Evolutionary conservation across 37 sponge, comb jelly and placozoan genomes (phyloP).

Genomic region (Agelas oroides): DNA sequence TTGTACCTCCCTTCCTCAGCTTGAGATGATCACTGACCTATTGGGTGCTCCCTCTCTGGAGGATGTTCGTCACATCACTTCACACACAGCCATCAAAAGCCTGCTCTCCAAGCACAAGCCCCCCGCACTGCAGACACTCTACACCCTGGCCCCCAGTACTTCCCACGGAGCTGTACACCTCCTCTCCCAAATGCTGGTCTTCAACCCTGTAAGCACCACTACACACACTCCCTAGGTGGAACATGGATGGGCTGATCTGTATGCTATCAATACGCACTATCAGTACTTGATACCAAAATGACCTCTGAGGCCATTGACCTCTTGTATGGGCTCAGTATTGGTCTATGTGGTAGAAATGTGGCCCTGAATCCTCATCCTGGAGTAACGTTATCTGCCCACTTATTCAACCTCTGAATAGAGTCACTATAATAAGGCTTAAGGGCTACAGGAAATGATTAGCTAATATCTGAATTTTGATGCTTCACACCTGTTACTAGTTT

Average conservation of each 20-base stretch:
- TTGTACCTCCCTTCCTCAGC: conserved; percentile 23
- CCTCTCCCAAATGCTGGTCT: conserved; percentile 80
- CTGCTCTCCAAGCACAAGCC: conserved; percentile 59
- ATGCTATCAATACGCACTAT: background rate
- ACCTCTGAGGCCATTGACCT: too few species aligned
- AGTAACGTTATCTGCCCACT: too few species aligned
- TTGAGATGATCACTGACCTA: conserved; percentile 88
- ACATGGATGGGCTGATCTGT: too few species aligned
- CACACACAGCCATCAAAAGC: conserved; percentile 42
- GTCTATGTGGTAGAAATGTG: too few species aligned
- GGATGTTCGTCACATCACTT: conserved; percentile 68
- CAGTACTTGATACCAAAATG: background rate
- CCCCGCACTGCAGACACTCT: conserved; percentile 53
- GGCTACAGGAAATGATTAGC: too few species aligned
- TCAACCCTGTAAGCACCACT: conserved; percentile 73
- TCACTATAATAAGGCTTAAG: too few species aligned
- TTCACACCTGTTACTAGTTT: too few species aligned
- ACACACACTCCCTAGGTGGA: too few species aligned
- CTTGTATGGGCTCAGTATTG: too few species aligned
- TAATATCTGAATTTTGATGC: too few species aligned
- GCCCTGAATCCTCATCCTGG: too few species aligned
- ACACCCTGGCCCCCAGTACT: conserved; percentile 55
- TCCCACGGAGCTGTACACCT: conserved; percentile 88
- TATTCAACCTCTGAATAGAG: too few species aligned
- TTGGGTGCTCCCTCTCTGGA: conserved; percentile 73